Evolutionary conservation across 2,113 vertebrate species (phyloP), one percentile per base, ranked within the genome.

Genomic region (Dasypus novemcinctus): DNA sequence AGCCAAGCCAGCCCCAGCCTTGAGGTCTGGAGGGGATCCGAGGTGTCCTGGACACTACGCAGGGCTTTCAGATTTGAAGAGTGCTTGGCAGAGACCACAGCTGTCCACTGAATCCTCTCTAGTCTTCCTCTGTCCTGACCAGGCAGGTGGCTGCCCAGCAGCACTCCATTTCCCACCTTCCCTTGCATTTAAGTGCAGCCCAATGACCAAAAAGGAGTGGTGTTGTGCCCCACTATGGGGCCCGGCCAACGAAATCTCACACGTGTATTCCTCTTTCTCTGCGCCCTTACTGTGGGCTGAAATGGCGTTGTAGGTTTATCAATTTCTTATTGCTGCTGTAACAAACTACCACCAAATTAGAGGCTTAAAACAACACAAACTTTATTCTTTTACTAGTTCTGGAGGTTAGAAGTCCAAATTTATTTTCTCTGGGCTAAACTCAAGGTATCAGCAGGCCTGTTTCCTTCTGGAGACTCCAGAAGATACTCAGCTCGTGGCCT

Each of bases 401-500:
- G 52, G 52, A 54, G 52, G 52, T 17, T 14, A 54, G 52, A 54
- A 54, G 52, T 38, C 78, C 25, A 52, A 79, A 25, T 27, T 4
- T 54, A 20, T 8, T 41, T 18, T 43, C 38, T 1, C 1, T 13
- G 79, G 27, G 79, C 27, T 27, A 2, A 81, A 59, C 23, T 38
- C 54, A 43, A 31, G 79, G n/a, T 36, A 33, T 36, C 13, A 4
- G n/a, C 7, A 8, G 52, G 1, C 12, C 23, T 5, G 23, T 12
- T 27, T 54, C 23, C 23, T 7, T 54, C 52, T 54, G 78, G 52
- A 59, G 21, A 17, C 76, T 20, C 33, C 3, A 38, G 52, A 21
- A 33, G 13, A 25, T 7, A 1, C 4, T 23, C 52, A 1, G 4
- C 8, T 8, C 9, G 52, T 2, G 49, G n/a, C 79, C 27, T 38